Base-by-base conservation (phyloP, 2,888 invertebrate genomes). In the Syrista parreyssii region DNA sequence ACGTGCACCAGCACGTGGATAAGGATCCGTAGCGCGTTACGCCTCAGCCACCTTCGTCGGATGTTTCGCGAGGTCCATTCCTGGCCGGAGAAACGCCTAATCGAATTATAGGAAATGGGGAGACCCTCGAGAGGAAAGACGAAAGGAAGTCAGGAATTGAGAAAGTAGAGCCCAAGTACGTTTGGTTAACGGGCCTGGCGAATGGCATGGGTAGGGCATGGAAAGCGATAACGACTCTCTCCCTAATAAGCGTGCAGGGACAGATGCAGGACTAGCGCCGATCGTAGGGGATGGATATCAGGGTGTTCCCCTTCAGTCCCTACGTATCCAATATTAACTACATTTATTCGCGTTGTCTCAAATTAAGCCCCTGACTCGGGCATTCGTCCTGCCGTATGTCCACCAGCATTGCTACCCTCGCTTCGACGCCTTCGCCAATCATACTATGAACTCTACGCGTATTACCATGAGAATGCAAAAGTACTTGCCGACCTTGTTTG, bases 261-360 rank as follows among this genome's bases (percentile, higher is more conserved):
- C 89, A 89, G 89, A 89, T 89, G 89, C 83, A 86, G 80, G 82
- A 82, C 84, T 84, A 83, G 85, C 85, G 84, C 87, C 85, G 80
- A 86, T 86, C 84, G 82, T 81, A 84, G 85, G 81, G 85, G 84
- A 83, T 75, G 75, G 34, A 73, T 72, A 55, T 73, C 68, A 55
- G 55, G 55, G 55, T 55, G 55, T 55, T 55, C 55, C 55, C 55
- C 55, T 55, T 55, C 55, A 23, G 55, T 23, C 84, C 86, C 83
- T 82, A 82, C 86, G 85, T 88, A 86, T 86, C 87, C 86, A 86
- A 89, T 91, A 91, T 91, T 90, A 91, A 91, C 90, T 91, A 90
- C 91, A 91, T 90, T 91, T 90, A 91, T 91, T 88, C 90, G 87
- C 89, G 88, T 89, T 89, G 91, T 90, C 88, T 89, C 89, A 88